phyloP scores from a whole-genome alignment of 2,113 vertebrate species.

The Hemibagrus wyckioides region DNA sequence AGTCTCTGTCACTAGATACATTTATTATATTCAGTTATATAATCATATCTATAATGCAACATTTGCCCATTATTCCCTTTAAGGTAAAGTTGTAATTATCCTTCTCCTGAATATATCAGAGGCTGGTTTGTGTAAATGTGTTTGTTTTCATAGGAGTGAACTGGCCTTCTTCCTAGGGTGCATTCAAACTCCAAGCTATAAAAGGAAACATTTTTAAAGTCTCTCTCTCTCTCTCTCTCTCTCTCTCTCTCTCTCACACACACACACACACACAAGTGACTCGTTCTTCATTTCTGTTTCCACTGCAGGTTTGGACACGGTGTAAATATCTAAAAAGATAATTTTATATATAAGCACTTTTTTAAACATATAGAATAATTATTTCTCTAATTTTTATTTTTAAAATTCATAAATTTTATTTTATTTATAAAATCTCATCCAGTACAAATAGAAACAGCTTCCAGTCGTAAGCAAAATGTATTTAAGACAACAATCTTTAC shows the following conservation, averaged over 20 bases:
- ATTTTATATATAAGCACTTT: no score
- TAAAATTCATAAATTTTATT: no score
- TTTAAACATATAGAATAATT: no score
- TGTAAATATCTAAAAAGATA: background rate
- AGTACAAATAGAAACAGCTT: background rate
- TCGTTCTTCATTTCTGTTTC: background rate
- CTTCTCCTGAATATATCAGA: background rate
- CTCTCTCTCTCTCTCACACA: slow-evolving; percentile 7
- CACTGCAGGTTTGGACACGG: background rate
- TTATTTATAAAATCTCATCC: background rate
- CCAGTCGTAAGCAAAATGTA: background rate
- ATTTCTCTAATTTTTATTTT: no score
- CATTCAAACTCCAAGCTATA: slow-evolving; percentile 2
- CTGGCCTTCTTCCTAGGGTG: background rate
- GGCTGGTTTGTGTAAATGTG: background rate
- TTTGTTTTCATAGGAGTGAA: background rate
- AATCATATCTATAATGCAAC: background rate
- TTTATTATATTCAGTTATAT: background rate
- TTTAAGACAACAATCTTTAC: background rate
- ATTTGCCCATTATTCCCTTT: background rate
- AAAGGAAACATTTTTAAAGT: slow-evolving; percentile 16
- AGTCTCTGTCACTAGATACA: background rate
- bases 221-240: background rate
- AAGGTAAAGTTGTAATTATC: background rate
- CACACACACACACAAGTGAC: slow-evolving; percentile 1